Evolutionary conservation across 2,797 vertebrate genomes (phyloP), one percentile per base, ranked within the genome.

Genomic region (Lutjanus argentimaculatus): DNA sequence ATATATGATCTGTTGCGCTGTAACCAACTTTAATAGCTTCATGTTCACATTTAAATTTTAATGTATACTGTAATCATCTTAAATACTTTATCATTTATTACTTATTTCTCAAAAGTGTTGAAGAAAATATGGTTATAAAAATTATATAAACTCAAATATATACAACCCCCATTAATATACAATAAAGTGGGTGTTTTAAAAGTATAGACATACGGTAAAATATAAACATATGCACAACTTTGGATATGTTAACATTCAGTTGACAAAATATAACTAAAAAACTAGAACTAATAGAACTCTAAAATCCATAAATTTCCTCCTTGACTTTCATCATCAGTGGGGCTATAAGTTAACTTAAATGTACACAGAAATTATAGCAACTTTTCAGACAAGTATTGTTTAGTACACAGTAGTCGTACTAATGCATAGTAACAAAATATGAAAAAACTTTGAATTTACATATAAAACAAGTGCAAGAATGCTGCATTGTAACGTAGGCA

Each of bases 401-500:
- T 11, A 48, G 1, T 19, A 53, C 52, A 40, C 4, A 36, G 30
- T 36, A 36, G 30, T 6, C 4, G 30, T 36, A 36, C 30, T 36
- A 36, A 36, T 36, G 30, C 30, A 36, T 6, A 30, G 55, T 48
- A 53, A 46, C 8, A 79, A 57, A 53, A 61, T 64, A 7, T 46
- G 42, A 51, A 65, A 65, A 79, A 19, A 7, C 0, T n/a, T 36
- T 58, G 0, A 25, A 46, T 77, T 51, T 70, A 80, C 4, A 69
- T 53, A 66, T 75, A 43, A 79, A 85, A 88, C 3, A 86, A 83
- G 74, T 84, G 77, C 74, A 84, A 55, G 2, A 72, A 64, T 67
- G 14, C 12, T 40, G 7, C 16, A 17, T 46, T 72, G 1, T 65
- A 67, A 80, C 69, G 10, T 21, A n/a, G 6, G 10, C 42, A 42